phyloP scores from a whole-genome alignment of 2,888 invertebrate species.

The Papilio elwesi region DNA sequence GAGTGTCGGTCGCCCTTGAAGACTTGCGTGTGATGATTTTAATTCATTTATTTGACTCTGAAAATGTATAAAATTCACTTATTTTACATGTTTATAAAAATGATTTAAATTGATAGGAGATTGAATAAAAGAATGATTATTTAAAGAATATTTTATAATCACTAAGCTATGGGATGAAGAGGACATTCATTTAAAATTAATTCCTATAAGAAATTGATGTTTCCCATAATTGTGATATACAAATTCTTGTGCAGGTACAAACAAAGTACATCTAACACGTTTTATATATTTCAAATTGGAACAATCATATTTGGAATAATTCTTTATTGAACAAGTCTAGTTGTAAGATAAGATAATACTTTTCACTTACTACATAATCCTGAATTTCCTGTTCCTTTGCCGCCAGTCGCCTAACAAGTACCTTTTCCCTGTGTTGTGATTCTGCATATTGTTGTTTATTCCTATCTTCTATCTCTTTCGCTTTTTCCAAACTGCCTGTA shows the following conservation, averaged over 20 bases:
- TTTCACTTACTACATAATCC: slow-evolving; percentile 93
- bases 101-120: neutral
- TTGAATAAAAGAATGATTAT: neutral
- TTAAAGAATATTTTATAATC: neutral
- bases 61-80: slow-evolving; percentile 34
- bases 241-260: neutral
- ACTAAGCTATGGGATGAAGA: no score
- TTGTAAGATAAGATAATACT: slow-evolving; percentile 11
- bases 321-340: no score
- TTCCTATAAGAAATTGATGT: neutral
- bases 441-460: slow-evolving; percentile 92
- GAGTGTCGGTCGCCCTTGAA: slow-evolving; percentile 88
- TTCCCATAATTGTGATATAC: neutral
- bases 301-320: no score
- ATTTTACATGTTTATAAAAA: neutral
- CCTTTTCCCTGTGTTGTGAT: slow-evolving; percentile 95
- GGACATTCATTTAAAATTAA: no score
- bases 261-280: neutral
- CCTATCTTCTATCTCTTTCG: slow-evolving; percentile 91
- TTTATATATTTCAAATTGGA: neutral
- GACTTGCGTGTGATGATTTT: slow-evolving; percentile 94
- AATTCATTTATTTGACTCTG: slow-evolving; percentile 97
- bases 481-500: slow-evolving; percentile 88
- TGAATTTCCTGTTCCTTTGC: slow-evolving; percentile 98
- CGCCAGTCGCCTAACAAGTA: slow-evolving; percentile 95